Evolutionary conservation across 2,797 vertebrate species (phyloP).

Genomic region (Microctenopoma lineatum): DNA sequence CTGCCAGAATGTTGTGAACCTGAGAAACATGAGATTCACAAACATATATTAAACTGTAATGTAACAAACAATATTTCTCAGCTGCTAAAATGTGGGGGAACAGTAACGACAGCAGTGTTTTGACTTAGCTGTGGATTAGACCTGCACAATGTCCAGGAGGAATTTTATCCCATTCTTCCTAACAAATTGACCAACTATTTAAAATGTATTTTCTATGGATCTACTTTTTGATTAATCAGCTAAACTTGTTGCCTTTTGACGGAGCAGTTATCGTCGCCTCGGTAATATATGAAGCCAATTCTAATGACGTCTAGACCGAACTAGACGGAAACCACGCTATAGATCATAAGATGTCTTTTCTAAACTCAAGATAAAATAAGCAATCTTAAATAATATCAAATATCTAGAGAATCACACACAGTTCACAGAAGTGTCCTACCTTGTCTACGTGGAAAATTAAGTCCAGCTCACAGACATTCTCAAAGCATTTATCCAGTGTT

Average conservation of each 20-base stretch:
- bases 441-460: constrained; percentile 99
- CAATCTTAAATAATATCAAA: neutral
- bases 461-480: constrained; percentile 99
- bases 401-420: constrained; percentile 17
- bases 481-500: constrained; percentile 99
- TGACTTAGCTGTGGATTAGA: too few species aligned
- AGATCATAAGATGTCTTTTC: neutral
- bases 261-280: neutral
- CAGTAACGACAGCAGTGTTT: too few species aligned
- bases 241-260: too few species aligned
- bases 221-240: too few species aligned
- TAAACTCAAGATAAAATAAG: neutral
- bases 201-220: too few species aligned
- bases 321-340: neutral
- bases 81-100: too few species aligned
- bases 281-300: constrained; percentile 11
- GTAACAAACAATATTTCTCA: too few species aligned
- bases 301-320: neutral
- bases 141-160: too few species aligned
- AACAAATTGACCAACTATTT: too few species aligned
- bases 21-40: constrained; percentile 49
- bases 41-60: neutral
- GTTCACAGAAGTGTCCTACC: constrained; percentile 76
- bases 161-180: too few species aligned
- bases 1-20: constrained; percentile 98